phyloP scores from a whole-genome alignment of 2,888 invertebrate species.

The Dexiosoma caninum region DNA sequence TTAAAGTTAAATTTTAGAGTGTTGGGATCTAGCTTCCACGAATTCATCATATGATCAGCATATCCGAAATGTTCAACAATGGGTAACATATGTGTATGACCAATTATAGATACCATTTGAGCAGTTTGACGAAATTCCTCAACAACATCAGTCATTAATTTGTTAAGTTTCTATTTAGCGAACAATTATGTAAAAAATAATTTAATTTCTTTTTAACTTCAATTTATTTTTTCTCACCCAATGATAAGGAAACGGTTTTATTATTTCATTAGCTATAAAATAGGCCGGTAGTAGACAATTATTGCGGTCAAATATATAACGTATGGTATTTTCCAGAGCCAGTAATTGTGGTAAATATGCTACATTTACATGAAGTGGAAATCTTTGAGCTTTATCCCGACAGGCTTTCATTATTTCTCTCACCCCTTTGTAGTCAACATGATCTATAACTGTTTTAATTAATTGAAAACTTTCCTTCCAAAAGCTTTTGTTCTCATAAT shows the following conservation, averaged over 20 bases:
- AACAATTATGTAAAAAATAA: background rate
- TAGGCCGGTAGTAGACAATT: slow-evolving; percentile 95
- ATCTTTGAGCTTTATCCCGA: slow-evolving; percentile 90
- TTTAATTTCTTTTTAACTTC: background rate
- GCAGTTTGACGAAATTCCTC: slow-evolving; percentile 95
- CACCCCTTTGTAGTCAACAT: slow-evolving; percentile 97
- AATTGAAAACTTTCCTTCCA: slow-evolving; percentile 94
- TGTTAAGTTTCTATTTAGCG: slow-evolving; percentile 85
- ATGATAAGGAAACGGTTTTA: slow-evolving; percentile 85
- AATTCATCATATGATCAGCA: slow-evolving; percentile 92
- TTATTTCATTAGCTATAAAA: slow-evolving; percentile 96
- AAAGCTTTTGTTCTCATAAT: slow-evolving; percentile 88
- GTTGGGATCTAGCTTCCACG: slow-evolving; percentile 94
- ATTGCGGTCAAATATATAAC: slow-evolving; percentile 94
- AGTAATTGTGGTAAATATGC: slow-evolving; percentile 89
- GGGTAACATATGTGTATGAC: slow-evolving; percentile 93
- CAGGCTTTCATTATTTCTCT: slow-evolving; percentile 95
- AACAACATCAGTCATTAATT: slow-evolving; percentile 90
- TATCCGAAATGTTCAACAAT: slow-evolving; percentile 96
- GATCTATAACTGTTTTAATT: slow-evolving; percentile 89
- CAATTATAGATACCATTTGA: slow-evolving; percentile 96
- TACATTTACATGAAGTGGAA: slow-evolving; percentile 88
- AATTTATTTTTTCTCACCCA: slow-evolving; percentile 90
- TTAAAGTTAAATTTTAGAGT: slow-evolving; percentile 83
- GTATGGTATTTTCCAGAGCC: slow-evolving; percentile 88